phyloP scores from a whole-genome alignment of 2,113 vertebrate genomes.

The Amia ocellicauda region DNA sequence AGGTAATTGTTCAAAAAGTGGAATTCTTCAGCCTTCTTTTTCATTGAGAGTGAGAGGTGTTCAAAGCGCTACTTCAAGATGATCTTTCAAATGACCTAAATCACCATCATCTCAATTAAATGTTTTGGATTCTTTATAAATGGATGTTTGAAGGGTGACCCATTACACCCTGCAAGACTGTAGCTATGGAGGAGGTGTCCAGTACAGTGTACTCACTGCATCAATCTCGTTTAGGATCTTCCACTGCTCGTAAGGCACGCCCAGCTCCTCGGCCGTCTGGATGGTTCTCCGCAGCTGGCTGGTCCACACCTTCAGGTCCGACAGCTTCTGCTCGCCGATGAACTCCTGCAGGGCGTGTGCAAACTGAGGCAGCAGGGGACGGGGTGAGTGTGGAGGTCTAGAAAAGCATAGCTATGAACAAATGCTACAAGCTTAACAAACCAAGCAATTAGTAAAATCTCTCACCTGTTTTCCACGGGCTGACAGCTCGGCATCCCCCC shows the following conservation, averaged over 20 bases:
- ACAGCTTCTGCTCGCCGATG: slow-evolving; percentile 81
- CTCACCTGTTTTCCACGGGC: slow-evolving; percentile 79
- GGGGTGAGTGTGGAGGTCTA: slow-evolving; percentile 1
- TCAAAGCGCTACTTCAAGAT: too few species aligned
- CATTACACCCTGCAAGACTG: too few species aligned
- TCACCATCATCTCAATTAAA: too few species aligned
- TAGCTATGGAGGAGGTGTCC: too few species aligned
- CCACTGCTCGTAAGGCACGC: slow-evolving; percentile 93
- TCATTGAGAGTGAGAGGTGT: too few species aligned
- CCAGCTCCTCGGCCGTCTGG: slow-evolving; percentile 87
- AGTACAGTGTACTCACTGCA: slow-evolving; percentile 72
- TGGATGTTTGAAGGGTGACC: too few species aligned
- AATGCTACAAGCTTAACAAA: neutral
- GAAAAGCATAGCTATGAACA: neutral
- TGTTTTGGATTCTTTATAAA: too few species aligned
- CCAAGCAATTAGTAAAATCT: too few species aligned
- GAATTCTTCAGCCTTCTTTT: too few species aligned
- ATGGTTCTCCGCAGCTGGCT: slow-evolving; percentile 94
- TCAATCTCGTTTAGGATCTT: slow-evolving; percentile 97
- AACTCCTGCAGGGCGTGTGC: slow-evolving; percentile 75
- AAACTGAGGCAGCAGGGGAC: slow-evolving; percentile 61
- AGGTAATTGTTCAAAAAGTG: too few species aligned
- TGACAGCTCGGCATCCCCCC: slow-evolving; percentile 87
- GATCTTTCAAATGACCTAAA: too few species aligned
- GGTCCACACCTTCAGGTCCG: slow-evolving; percentile 93